Conservation (phyloP, 2,888 invertebrate species). For the Campopleginae sp. region DNA sequence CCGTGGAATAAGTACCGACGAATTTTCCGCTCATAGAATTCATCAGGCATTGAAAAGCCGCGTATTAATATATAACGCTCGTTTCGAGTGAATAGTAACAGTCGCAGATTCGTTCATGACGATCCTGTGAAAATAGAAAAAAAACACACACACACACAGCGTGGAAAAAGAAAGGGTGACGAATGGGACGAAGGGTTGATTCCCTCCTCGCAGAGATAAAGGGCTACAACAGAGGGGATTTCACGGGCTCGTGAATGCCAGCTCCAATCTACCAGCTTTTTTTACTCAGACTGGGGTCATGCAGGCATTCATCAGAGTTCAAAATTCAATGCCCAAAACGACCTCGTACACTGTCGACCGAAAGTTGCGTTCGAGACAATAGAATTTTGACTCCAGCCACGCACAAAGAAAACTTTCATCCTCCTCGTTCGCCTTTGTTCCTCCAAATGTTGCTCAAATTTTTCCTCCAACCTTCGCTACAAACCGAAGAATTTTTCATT, state of each 20-base stretch:
- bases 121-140: constrained; percentile 45
- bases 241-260: constrained; percentile 24
- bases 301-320: constrained; percentile 25
- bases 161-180: constrained; percentile 10
- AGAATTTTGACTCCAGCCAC: not conserved
- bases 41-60: not conserved
- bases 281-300: not conserved
- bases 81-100: not conserved
- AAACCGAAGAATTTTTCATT: not conserved
- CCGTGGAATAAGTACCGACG: not conserved
- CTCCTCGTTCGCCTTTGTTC: not conserved
- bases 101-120: constrained; percentile 19
- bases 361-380: not conserved
- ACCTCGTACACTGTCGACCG: constrained; percentile 1
- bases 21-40: constrained; percentile 7
- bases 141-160: no score
- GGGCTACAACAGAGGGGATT: constrained; percentile 29
- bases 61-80: not conserved
- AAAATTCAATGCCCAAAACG: constrained; percentile 24
- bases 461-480: not conserved
- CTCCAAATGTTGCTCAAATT: not conserved
- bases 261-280: not conserved
- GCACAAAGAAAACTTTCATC: not conserved
- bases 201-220: constrained; percentile 36
- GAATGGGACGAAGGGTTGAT: constrained; percentile 48